A percentile compares a stretch with the other conserved stretches of the same genome.
These are phyloP conservation scores for Calliopsis andreniformis DNA, from an alignment of 1,140 invertebrate genomes.

Conservation along the genomic window DNA sequence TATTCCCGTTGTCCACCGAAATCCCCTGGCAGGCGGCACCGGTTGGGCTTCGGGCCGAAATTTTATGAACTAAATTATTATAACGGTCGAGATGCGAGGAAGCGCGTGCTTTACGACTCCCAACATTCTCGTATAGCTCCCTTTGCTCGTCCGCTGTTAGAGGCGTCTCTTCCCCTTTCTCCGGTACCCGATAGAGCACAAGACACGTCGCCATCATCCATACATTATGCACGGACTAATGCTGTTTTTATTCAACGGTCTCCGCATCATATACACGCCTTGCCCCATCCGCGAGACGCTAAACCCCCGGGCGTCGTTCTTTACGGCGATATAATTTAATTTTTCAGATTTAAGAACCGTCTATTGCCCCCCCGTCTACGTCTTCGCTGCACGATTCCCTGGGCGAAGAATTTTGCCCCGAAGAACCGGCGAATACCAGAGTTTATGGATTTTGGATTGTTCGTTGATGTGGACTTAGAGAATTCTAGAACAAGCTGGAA, in stretches of 20 bases:
- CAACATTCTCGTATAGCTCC: constrained; percentile 70
- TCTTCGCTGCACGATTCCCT: constrained; percentile 49
- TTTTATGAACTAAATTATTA: constrained; percentile 76
- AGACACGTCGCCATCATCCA: constrained; percentile 71
- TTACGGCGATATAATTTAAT: constrained; percentile 80
- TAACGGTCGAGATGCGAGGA: constrained; percentile 65
- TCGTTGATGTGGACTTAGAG: constrained; percentile 16
- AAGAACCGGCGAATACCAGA: constrained; percentile 31
- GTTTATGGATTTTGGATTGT: constrained; percentile 60
- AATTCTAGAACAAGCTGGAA: background rate
- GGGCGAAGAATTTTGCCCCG: constrained; percentile 48
- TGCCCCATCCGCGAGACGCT: constrained; percentile 68
- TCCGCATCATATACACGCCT: constrained; percentile 50
- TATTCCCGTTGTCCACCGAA: constrained; percentile 22
- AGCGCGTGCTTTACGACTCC: constrained; percentile 70
- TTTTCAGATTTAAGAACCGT: constrained; percentile 79
- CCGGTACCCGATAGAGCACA: constrained; percentile 38
- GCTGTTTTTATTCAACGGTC: constrained; percentile 78
- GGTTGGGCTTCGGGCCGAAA: constrained; percentile 54
- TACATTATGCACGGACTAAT: constrained; percentile 80
- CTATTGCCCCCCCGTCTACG: constrained; percentile 66
- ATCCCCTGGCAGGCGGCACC: constrained; percentile 29
- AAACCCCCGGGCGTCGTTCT: constrained; percentile 72
- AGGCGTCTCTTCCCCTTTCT: constrained; percentile 30
- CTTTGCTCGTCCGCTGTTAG: constrained; percentile 58